Evolutionary conservation across 2,113 vertebrate genomes (phyloP).

Genomic region (Australoheros scitulus): DNA sequence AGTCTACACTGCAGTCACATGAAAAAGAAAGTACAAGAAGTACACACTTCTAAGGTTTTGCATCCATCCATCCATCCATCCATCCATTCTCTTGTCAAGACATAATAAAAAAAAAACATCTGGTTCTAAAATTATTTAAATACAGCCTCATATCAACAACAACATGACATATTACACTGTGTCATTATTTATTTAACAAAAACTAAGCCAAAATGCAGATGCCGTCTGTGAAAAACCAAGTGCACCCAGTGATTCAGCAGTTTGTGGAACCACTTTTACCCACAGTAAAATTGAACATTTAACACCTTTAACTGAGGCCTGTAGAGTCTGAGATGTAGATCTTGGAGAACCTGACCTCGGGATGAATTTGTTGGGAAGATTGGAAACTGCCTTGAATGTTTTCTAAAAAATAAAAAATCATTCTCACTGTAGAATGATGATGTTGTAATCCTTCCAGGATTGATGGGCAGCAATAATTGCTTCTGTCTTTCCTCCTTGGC

Average conservation of each 20-base stretch:
- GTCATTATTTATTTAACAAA: not conserved
- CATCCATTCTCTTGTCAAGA: too few relatives aligned
- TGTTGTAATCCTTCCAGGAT: not conserved
- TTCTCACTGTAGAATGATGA: not conserved
- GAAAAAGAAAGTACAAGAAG: not conserved
- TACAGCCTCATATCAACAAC: not conserved
- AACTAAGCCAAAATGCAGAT: not conserved
- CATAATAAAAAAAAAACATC: not conserved
- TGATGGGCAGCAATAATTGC: not conserved
- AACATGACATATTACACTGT: not conserved
- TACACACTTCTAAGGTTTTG: not conserved
- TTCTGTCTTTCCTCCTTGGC: not conserved
- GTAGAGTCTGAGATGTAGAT: too few relatives aligned
- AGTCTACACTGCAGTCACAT: not conserved
- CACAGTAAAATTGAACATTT: too few relatives aligned
- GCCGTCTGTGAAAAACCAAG: too few relatives aligned
- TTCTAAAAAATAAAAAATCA: not conserved
- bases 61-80: too few relatives aligned
- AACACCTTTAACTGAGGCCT: too few relatives aligned
- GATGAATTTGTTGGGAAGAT: not conserved
- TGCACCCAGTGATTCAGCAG: too few relatives aligned
- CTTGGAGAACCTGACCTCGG: not conserved
- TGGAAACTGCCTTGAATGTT: not conserved
- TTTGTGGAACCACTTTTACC: accelerated
- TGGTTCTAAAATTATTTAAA: not conserved